Conservation (phyloP, 2,888 invertebrate genomes). For the Myathropa florea region DNA sequence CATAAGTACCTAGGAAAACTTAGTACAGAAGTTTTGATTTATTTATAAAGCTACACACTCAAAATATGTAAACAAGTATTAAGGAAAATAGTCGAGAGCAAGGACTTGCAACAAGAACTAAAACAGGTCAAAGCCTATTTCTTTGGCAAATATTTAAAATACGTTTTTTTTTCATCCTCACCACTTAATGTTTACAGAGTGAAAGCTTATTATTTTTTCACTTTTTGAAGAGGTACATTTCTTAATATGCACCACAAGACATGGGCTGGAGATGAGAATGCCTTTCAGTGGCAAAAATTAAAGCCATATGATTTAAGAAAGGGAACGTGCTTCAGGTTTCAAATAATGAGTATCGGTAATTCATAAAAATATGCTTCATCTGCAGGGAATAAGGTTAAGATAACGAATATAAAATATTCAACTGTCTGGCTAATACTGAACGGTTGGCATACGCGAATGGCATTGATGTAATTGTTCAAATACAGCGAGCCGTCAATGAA, state of each 20-base stretch:
- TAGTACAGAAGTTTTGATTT: conserved; percentile 9
- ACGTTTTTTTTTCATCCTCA: neutral
- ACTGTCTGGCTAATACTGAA: too few relatives aligned
- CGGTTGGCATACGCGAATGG: too few relatives aligned
- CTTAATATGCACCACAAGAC: neutral
- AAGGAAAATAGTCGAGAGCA: neutral
- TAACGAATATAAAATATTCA: too few relatives aligned
- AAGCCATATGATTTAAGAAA: too few relatives aligned
- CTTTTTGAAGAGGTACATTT: neutral
- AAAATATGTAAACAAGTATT: neutral
- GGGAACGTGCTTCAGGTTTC: too few relatives aligned
- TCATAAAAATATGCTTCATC: too few relatives aligned
- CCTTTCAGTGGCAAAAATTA: neutral
- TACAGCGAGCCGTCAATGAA: too few relatives aligned
- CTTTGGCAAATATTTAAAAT: conserved; percentile 14
- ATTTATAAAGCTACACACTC: conserved; percentile 1
- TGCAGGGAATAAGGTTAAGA: too few relatives aligned
- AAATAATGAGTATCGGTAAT: too few relatives aligned
- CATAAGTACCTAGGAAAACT: neutral
- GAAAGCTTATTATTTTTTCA: neutral
- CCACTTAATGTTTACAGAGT: conserved; percentile 2
- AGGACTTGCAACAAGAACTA: neutral
- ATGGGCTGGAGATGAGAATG: neutral
- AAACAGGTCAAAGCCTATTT: conserved; percentile 38
- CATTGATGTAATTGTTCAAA: too few relatives aligned